These are phyloP conservation scores for Setipinna tenuifilis DNA, from an alignment of 2,797 vertebrate species.

Conservation along the genomic window DNA sequence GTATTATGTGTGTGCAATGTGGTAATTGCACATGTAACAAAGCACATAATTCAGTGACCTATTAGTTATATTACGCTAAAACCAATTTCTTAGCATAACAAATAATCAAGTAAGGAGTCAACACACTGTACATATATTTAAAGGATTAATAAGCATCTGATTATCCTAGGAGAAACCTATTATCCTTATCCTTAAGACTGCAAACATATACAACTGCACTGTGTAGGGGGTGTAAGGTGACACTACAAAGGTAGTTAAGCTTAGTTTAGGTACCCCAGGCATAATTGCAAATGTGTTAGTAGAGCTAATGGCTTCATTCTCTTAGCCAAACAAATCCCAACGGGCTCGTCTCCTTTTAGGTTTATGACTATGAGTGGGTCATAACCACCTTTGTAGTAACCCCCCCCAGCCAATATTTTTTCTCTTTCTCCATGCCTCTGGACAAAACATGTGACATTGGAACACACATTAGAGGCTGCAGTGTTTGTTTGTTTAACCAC, in stretches of 20 bases:
- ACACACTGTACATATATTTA: neutral
- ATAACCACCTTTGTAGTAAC: too few relatives aligned
- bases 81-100: neutral
- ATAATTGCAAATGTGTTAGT: too few relatives aligned
- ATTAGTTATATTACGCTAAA: neutral
- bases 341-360: too few relatives aligned
- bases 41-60: neutral
- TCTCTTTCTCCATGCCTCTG: neutral
- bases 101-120: neutral
- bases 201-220: neutral
- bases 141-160: too few relatives aligned
- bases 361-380: too few relatives aligned
- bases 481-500: neutral
- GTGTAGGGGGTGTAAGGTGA: too few relatives aligned
- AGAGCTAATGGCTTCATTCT: too few relatives aligned
- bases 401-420: neutral
- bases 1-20: neutral
- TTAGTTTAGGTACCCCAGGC: too few relatives aligned
- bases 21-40: neutral
- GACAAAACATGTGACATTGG: neutral
- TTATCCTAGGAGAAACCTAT: neutral
- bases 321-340: too few relatives aligned
- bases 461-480: neutral
- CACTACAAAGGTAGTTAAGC: too few relatives aligned
- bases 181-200: neutral